A percentile compares a stretch with the other conserved stretches of the same genome.
These are phyloP conservation scores for Pseudococcus viburni DNA, from an alignment of 2,888 invertebrate species.

Conservation along the genomic window DNA sequence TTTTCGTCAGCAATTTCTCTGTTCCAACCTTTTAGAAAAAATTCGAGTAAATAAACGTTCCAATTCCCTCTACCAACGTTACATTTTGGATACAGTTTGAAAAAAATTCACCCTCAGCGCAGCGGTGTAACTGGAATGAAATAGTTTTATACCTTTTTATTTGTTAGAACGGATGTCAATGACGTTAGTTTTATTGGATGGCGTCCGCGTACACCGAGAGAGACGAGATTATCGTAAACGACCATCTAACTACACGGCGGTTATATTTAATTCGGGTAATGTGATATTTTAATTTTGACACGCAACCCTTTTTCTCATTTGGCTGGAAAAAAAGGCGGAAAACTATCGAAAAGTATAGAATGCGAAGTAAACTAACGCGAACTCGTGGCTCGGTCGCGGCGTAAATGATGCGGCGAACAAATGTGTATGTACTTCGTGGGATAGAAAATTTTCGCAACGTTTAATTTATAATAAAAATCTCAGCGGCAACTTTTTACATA, in stretches of 20 bases:
- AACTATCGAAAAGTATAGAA: conserved; percentile 2
- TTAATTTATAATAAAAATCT: conserved; percentile 54
- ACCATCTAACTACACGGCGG: conserved; percentile 26
- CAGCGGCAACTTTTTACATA: conserved; percentile 53
- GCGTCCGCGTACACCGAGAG: neutral
- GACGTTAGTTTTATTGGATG: conserved; percentile 33
- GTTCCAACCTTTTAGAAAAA: neutral
- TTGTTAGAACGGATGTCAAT: conserved; percentile 37
- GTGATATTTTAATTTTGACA: conserved; percentile 47
- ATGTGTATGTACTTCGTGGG: neutral
- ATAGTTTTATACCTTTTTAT: conserved; percentile 16
- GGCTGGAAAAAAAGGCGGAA: neutral
- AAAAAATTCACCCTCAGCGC: neutral
- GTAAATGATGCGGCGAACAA: conserved; percentile 6
- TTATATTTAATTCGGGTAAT: conserved; percentile 47
- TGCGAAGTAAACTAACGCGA: neutral
- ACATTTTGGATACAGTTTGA: neutral
- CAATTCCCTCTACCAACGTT: too few relatives aligned
- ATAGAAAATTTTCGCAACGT: conserved; percentile 19
- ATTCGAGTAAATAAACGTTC: neutral
- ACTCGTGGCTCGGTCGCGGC: neutral
- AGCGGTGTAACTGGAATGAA: conserved; percentile 1
- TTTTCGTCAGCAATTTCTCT: too few relatives aligned
- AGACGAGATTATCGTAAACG: conserved; percentile 40
- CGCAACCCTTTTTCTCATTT: conserved; percentile 47